Evolutionary conservation across 1,140 invertebrate genomes (phyloP), one percentile per base, ranked within the genome.

Genomic region (Acromyrmex heyeri): DNA sequence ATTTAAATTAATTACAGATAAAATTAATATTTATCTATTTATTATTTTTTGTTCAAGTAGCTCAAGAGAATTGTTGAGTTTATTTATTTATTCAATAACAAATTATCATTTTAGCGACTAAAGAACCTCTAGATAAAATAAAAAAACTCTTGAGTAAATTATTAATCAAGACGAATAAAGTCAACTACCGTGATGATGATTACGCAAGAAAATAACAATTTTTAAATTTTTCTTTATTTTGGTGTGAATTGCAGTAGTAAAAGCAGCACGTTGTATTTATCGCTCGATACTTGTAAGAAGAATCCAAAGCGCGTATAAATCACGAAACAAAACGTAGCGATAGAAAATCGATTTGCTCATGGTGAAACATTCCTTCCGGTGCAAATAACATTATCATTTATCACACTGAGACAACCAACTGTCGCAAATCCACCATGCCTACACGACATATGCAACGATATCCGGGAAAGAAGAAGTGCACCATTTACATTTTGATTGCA

Each of bases 401-500:
- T 91, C 89, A 90, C 78, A 24, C 3, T 69, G 67, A 88, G 21
- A 76, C 57, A 83, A 62, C 34, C 73, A 14, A 62, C 38, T 59
- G 61, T 75, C 73, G 69, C 75, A 77, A 69, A 48, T 57, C 57
- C 55, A 77, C 38, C 53, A 85, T 65, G 57, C 57, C 38, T n/a
- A 6, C 0, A 27, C 30, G 18, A 21, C 10, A 55, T 73, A 34
- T 7, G 75, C 69, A 57, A 53, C 16, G 34, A 72, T 86, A 77
- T 64, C 79, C 61, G 6, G 50, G 12, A 85, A 90, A 87, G 83
- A 83, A 91, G 67, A 87, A 62, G 75, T 18, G 5, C 5, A 77
- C 86, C 88, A 94, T 94, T 94, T 93, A 94, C 94, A 94, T 94
- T 94, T 94, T 93, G 94, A 95, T 95, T 91, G 91, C 91, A 92